Conservation (phyloP, 2,888 invertebrate genomes). For the Stenurella melanura region DNA sequence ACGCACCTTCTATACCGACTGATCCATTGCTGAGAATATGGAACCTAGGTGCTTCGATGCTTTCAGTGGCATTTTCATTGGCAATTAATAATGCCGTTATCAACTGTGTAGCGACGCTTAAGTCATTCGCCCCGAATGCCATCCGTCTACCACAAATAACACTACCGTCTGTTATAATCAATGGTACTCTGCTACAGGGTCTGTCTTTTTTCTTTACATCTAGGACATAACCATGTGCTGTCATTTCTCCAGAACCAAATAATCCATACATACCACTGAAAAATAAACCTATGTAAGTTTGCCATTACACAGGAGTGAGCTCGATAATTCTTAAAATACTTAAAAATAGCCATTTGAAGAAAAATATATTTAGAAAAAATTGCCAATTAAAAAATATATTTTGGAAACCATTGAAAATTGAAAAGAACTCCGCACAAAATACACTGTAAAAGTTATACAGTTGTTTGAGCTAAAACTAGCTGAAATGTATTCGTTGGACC, state of each 20-base stretch:
- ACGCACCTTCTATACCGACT: constrained; percentile 72
- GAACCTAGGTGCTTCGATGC: constrained; percentile 76
- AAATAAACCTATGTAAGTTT: constrained; percentile 28
- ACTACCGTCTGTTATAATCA: constrained; percentile 70
- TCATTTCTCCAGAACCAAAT: constrained; percentile 75
- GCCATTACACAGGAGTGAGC: too few species aligned
- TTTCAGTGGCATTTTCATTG: constrained; percentile 72
- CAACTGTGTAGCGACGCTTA: constrained; percentile 74
- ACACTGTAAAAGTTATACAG: too few species aligned
- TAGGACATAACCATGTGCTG: constrained; percentile 75
- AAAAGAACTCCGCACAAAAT: too few species aligned
- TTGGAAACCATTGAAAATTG: too few species aligned
- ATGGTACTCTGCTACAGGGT: constrained; percentile 67
- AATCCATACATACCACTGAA: constrained; percentile 76
- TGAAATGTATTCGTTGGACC: too few species aligned
- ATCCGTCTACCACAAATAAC: constrained; percentile 75
- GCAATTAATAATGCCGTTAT: constrained; percentile 73
- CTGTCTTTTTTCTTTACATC: constrained; percentile 68
- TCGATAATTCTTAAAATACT: too few species aligned
- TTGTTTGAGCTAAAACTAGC: too few species aligned
- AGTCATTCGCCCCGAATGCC: constrained; percentile 75
- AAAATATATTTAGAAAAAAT: too few species aligned
- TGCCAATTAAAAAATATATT: too few species aligned
- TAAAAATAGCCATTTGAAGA: too few species aligned
- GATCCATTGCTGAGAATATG: constrained; percentile 64